Percentiles rank a stretch among this genome's conserved stretches.
phyloP scores from a whole-genome alignment of 2,797 vertebrate genomes.

The Clamator glandarius region DNA sequence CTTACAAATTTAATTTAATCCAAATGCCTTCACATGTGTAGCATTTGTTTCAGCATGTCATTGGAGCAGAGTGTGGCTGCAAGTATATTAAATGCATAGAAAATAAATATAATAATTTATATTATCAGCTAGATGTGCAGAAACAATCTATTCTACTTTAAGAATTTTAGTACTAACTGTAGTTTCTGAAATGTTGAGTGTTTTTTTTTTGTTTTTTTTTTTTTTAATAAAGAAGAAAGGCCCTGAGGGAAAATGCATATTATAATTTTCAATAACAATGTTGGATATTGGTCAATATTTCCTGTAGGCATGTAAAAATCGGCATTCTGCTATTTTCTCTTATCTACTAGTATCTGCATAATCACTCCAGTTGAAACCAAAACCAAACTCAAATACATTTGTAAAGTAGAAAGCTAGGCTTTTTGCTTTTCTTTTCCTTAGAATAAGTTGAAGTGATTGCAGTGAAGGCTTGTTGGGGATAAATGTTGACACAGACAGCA shows the following conservation, averaged over 20 bases:
- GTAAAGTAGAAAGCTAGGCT: background rate
- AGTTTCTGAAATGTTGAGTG: background rate
- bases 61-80: background rate
- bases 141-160: background rate
- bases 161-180: background rate
- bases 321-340: background rate
- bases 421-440: background rate
- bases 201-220: too few relatives aligned
- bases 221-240: background rate
- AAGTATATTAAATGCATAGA: background rate
- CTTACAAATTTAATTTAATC: background rate
- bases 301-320: background rate
- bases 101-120: background rate
- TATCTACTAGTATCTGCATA: background rate
- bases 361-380: background rate
- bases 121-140: background rate
- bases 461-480: background rate
- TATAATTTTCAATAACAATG: background rate
- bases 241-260: fast-evolving
- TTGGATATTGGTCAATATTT: background rate
- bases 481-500: background rate
- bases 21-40: background rate
- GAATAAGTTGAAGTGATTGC: background rate
- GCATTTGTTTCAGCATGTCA: background rate
- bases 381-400: background rate